phyloP scores from a whole-genome alignment of 2,797 vertebrate species.

The Onychomys arenicola region DNA sequence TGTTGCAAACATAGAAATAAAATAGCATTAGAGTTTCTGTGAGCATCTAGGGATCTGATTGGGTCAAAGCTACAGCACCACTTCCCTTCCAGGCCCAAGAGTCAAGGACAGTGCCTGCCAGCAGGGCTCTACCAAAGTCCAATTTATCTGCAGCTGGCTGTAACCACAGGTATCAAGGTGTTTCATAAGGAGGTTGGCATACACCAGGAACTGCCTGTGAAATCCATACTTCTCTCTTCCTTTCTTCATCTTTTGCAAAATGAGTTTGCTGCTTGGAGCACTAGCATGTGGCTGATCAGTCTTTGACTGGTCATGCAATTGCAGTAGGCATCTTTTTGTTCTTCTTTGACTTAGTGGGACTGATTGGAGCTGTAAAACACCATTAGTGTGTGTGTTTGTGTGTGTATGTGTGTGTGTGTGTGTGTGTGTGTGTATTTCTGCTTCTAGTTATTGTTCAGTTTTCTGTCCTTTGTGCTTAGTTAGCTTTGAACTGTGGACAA shows the following conservation, averaged over 20 bases:
- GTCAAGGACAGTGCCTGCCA: background rate
- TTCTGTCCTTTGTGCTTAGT: conserved; percentile 94
- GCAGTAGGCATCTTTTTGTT: conserved; percentile 95
- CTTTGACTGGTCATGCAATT: conserved; percentile 90
- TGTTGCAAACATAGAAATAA: background rate
- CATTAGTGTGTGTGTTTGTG: conserved; percentile 60
- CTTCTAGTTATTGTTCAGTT: conserved; percentile 96
- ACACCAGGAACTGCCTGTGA: background rate
- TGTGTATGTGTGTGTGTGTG: background rate
- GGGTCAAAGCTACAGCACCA: too few relatives aligned
- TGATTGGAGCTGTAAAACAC: conserved; percentile 95
- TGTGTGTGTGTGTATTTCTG: conserved; percentile 83
- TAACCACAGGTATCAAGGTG: background rate
- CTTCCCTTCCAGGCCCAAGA: background rate
- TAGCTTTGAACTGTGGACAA: conserved; percentile 94
- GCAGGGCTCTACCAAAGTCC: background rate
- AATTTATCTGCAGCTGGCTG: background rate
- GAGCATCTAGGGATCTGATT: background rate
- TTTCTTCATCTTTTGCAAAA: conserved; percentile 95
- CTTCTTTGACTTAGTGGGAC: conserved; percentile 93
- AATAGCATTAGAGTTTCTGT: background rate
- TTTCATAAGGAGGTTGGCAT: background rate
- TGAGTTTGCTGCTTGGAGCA: conserved; percentile 94
- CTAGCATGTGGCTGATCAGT: conserved; percentile 95
- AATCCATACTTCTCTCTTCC: background rate